Conservation (phyloP, 1,140 invertebrate species). For the Habropoda laboriosa region DNA sequence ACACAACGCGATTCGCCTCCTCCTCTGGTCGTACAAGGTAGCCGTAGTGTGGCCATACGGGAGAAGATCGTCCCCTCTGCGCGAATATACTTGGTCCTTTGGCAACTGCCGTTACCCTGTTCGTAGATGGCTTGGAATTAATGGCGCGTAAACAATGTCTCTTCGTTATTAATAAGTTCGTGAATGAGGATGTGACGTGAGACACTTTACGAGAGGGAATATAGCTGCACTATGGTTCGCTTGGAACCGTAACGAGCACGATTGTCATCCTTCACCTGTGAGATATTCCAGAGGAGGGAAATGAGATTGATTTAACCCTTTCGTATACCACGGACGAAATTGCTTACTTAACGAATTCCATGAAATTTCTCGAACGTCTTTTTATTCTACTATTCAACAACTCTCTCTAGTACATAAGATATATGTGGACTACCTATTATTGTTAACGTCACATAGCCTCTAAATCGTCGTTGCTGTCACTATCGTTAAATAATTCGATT, state of each 20-base stretch:
- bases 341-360: no score
- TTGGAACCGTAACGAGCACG: slow-evolving; percentile 8
- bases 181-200: slow-evolving; percentile 73
- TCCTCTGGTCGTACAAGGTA: no score
- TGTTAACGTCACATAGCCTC: no score
- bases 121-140: slow-evolving; percentile 43
- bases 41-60: no score
- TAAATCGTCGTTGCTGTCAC: no score
- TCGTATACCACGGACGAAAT: no score
- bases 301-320: slow-evolving; percentile 2
- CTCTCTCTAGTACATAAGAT: no score
- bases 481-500: no score
- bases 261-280: slow-evolving; percentile 12
- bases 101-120: background rate
- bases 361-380: no score
- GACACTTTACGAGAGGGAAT: slow-evolving; percentile 43
- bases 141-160: slow-evolving; percentile 68
- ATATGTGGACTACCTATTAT: no score
- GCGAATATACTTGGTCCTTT: background rate
- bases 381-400: no score
- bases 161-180: slow-evolving; percentile 68
- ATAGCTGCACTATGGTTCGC: slow-evolving; percentile 18
- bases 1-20: slow-evolving; percentile 10
- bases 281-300: background rate
- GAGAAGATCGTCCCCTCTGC: background rate